A percentile compares a stretch with the other conserved stretches of the same genome.
These are phyloP conservation scores for Thecocarcelia acutangulata DNA, from an alignment of 2,888 invertebrate species.

Conservation along the genomic window DNA sequence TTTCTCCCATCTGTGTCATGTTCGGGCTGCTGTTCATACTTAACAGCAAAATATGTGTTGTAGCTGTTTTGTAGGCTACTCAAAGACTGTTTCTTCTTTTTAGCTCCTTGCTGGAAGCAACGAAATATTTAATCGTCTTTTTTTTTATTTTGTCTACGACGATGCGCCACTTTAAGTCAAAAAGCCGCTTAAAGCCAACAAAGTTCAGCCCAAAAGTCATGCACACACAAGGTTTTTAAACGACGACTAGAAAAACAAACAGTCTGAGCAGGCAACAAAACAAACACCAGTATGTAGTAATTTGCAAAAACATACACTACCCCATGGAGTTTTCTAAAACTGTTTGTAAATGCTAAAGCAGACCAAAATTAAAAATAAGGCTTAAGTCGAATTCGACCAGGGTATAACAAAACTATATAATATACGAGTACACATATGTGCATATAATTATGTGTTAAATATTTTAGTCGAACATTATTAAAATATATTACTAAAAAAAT, in stretches of 20 bases:
- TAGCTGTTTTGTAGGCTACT: constrained; percentile 13
- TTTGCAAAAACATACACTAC: constrained; percentile 63
- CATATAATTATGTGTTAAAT: no score
- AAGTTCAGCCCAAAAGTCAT: constrained; percentile 64
- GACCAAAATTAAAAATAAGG: no score
- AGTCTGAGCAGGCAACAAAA: constrained; percentile 17
- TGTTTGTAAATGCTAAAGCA: no score
- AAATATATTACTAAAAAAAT: no score
- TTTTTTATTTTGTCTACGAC: constrained; percentile 27
- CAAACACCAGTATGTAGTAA: constrained; percentile 57
- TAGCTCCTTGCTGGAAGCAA: constrained; percentile 36
- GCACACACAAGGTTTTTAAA: constrained; percentile 35
- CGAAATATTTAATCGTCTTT: constrained; percentile 47
- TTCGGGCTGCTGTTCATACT: background rate
- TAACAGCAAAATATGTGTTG: background rate
- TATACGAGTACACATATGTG: no score
- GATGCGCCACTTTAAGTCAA: constrained; percentile 67
- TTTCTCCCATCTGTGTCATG: no score
- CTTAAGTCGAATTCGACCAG: background rate
- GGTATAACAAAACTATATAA: background rate
- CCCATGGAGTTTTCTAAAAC: constrained; percentile 29
- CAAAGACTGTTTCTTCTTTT: constrained; percentile 15
- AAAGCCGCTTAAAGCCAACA: constrained; percentile 65
- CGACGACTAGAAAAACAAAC: constrained; percentile 10
- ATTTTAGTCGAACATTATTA: no score